Evolutionary conservation across 2,113 vertebrate genomes (phyloP).

Genomic region (Otolemur garnettii): DNA sequence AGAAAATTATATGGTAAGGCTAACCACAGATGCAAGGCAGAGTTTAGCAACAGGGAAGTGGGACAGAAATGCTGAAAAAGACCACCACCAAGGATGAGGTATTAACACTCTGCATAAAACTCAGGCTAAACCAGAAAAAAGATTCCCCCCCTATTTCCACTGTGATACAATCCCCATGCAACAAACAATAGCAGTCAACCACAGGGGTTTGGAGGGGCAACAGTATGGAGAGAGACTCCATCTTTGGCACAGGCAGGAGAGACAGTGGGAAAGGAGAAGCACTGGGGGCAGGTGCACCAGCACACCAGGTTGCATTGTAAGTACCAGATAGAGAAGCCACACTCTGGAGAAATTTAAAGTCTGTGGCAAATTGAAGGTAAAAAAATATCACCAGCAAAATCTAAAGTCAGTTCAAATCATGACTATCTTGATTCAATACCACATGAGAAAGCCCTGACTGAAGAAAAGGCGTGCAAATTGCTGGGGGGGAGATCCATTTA

Average conservation of each 20-base stretch:
- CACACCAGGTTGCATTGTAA: neutral
- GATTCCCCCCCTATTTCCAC: neutral
- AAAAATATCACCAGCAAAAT: neutral
- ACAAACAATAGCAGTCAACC: neutral
- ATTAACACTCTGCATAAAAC: neutral
- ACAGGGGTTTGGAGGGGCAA: neutral
- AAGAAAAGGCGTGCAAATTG: neutral
- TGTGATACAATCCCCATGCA: neutral
- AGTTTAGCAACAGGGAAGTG: neutral
- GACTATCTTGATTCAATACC: neutral
- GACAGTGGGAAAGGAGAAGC: neutral
- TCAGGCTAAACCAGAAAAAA: neutral
- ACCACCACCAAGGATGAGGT: neutral
- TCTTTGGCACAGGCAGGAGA: neutral
- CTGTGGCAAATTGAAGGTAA: neutral
- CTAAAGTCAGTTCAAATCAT: neutral
- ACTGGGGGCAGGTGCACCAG: neutral
- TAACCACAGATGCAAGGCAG: neutral
- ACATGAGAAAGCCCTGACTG: neutral
- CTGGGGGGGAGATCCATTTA: neutral
- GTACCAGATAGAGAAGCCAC: neutral
- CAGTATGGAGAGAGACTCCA: neutral
- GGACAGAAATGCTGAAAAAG: neutral
- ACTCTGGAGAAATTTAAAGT: neutral
- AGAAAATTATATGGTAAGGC: neutral